Percentiles rank a stretch among this genome's conserved stretches.
phyloP scores from a whole-genome alignment of 2,797 vertebrate species.

The Sebastes jordani region DNA sequence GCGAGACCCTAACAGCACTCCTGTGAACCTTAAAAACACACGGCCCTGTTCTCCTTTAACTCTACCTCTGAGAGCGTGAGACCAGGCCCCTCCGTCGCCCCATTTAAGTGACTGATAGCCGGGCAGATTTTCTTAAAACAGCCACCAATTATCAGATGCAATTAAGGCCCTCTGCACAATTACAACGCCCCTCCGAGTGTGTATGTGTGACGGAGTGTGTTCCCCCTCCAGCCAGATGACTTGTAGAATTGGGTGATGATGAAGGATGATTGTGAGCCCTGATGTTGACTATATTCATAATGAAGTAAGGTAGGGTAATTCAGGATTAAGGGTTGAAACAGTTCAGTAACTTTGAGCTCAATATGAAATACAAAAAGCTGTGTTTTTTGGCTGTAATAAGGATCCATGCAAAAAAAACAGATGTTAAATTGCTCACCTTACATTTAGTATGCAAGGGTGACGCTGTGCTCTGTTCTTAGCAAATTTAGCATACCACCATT shows the following conservation, averaged over 20 bases:
- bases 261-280: slow-evolving; percentile 41
- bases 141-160: slow-evolving; percentile 75
- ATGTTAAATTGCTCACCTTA: slow-evolving; percentile 19
- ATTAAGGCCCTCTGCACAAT: slow-evolving; percentile 68
- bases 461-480: not conserved
- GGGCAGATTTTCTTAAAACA: slow-evolving; percentile 76
- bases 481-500: slow-evolving; percentile 6
- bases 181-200: slow-evolving; percentile 47
- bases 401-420: not conserved
- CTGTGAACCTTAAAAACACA: slow-evolving; percentile 63
- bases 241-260: slow-evolving; percentile 33
- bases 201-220: slow-evolving; percentile 49
- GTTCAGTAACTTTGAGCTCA: slow-evolving; percentile 14
- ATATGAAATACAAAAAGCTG: slow-evolving; percentile 18
- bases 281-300: slow-evolving; percentile 39
- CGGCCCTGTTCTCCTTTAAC: slow-evolving; percentile 24
- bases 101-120: slow-evolving; percentile 78
- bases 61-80: slow-evolving; percentile 42
- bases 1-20: slow-evolving; percentile 45
- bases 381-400: slow-evolving; percentile 12
- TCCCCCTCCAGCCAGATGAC: slow-evolving; percentile 41
- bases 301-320: slow-evolving; percentile 16
- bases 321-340: slow-evolving; percentile 42
- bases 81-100: slow-evolving; percentile 45
- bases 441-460: not conserved